These are phyloP conservation scores for Melospiza georgiana DNA, from an alignment of 2,113 vertebrate species.

Conservation along the genomic window DNA sequence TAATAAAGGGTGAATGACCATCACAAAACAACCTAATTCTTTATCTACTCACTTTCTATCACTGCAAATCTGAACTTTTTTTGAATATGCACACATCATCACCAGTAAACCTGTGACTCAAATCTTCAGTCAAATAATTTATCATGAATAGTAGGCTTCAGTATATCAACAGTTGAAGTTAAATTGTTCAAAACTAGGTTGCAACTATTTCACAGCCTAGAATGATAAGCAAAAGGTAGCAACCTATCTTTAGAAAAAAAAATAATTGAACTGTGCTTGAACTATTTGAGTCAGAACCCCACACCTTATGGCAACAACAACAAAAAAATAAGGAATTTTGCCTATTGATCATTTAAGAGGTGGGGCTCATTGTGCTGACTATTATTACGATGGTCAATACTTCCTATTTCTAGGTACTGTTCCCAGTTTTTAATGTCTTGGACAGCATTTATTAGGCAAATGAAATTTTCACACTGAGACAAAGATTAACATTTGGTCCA, in stretches of 20 bases:
- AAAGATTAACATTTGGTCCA: not conserved
- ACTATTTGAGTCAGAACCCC: not conserved
- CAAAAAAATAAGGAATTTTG: not conserved
- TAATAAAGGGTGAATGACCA: not conserved
- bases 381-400: not conserved
- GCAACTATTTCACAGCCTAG: not conserved
- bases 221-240: not conserved
- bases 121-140: not conserved
- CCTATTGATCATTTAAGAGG: not conserved
- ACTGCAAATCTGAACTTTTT: not conserved
- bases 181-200: not conserved
- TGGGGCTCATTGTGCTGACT: accelerated
- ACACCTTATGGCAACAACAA: not conserved
- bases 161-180: not conserved
- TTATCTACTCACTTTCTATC: not conserved
- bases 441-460: not conserved
- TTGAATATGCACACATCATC: not conserved
- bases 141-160: not conserved
- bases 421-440: not conserved
- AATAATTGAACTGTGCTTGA: not conserved
- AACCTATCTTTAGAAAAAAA: not conserved
- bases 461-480: not conserved
- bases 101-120: not conserved
- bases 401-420: not conserved
- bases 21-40: not conserved